Conservation (phyloP, 2,888 invertebrate species). For the Phasia obesa region DNA sequence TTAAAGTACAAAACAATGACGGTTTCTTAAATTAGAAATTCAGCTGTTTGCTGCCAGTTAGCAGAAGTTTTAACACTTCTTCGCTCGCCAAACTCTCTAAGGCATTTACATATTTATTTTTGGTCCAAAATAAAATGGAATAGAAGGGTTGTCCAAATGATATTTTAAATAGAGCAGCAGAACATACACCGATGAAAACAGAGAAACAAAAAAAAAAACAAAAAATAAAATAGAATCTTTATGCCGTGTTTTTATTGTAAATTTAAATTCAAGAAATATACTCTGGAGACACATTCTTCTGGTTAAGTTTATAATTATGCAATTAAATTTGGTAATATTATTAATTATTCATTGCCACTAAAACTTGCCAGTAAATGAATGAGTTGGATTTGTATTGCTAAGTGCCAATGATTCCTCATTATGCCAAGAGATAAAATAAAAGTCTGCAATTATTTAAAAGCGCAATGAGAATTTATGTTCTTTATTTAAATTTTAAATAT, state of each 20-base stretch:
- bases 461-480: constrained; percentile 9
- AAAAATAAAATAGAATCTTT: constrained; percentile 27
- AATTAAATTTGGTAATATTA: constrained; percentile 68
- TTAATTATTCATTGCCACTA: constrained; percentile 62
- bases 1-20: constrained; percentile 58
- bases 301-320: constrained; percentile 67
- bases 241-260: constrained; percentile 1
- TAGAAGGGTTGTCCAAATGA: constrained; percentile 67
- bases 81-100: constrained; percentile 60
- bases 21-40: constrained; percentile 51
- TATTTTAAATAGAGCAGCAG: constrained; percentile 12
- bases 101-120: constrained; percentile 52
- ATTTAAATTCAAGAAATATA: constrained; percentile 62
- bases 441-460: neutral
- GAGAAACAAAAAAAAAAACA: neutral
- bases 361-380: neutral
- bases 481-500: constrained; percentile 26
- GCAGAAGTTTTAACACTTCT: constrained; percentile 66
- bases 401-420: neutral
- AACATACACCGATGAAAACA: neutral
- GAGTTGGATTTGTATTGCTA: neutral
- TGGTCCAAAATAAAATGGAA: constrained; percentile 14
- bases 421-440: neutral
- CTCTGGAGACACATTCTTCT: constrained; percentile 55
- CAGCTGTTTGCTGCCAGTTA: constrained; percentile 50